Evolutionary conservation across 1,140 invertebrate species (phyloP).

Genomic region (Brevipalpus yothersi): DNA sequence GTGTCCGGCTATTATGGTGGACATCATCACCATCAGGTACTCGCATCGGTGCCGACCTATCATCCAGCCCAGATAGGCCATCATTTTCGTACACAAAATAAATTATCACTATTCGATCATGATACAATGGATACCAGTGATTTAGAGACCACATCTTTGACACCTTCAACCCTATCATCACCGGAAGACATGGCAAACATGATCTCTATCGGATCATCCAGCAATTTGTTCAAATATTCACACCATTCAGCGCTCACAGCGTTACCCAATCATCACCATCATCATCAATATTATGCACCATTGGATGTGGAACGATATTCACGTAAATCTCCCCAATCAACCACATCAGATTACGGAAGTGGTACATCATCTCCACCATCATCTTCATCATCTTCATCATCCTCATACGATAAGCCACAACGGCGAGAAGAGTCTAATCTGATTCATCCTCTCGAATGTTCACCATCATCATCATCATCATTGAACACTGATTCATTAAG

Average conservation of each 20-base stretch:
- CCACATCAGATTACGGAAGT: conserved; percentile 8
- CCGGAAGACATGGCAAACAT: conserved; percentile 12
- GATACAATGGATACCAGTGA: neutral
- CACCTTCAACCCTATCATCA: conserved; percentile 9
- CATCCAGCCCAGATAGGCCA: neutral
- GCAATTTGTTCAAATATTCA: neutral
- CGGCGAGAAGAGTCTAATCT: neutral
- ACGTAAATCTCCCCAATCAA: conserved; percentile 6
- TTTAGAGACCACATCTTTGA: conserved; percentile 8
- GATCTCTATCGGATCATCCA: conserved; percentile 5
- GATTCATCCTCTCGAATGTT: neutral
- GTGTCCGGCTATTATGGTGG: conserved; percentile 4
- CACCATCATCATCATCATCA: conserved; percentile 3
- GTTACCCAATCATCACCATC: conserved; percentile 2
- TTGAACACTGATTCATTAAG: conserved; percentile 5
- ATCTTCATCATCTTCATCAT: neutral
- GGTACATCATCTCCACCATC: conserved; percentile 8
- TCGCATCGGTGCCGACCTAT: conserved; percentile 8
- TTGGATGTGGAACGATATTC: conserved; percentile 4
- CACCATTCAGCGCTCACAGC: neutral
- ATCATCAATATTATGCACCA: neutral
- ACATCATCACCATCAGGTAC: neutral
- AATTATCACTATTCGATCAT: neutral
- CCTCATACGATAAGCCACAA: neutral
- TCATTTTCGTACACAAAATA: conserved; percentile 2